These are phyloP conservation scores for Clamator glandarius DNA, from an alignment of 2,797 vertebrate genomes.

Conservation along the genomic window DNA sequence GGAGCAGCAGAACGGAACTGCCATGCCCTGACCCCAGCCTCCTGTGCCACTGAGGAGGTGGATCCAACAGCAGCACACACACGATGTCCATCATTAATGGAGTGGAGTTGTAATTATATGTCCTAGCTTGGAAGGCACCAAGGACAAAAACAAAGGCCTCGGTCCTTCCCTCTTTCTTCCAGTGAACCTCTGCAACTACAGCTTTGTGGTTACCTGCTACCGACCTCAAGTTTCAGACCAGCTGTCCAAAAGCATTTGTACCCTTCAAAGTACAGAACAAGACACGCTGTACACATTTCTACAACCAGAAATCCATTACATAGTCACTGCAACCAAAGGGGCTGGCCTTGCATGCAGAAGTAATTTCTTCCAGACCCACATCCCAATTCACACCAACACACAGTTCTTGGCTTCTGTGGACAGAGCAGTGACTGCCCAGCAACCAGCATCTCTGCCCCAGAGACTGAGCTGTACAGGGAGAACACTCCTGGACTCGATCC, in stretches of 20 bases:
- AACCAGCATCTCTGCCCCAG: not conserved
- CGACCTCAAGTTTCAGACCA: not conserved
- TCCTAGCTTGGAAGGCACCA: not conserved
- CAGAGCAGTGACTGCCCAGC: not conserved
- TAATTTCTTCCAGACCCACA: not conserved
- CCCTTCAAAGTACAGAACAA: too few relatives aligned
- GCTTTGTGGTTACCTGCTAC: not conserved
- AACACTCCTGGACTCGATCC: not conserved
- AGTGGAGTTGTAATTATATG: rapidly evolving
- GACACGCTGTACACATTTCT: not conserved
- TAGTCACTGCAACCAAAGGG: not conserved
- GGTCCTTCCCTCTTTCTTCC: not conserved
- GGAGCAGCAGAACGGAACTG: not conserved
- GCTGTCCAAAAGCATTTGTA: not conserved
- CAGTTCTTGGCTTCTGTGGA: not conserved
- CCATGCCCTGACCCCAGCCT: not conserved
- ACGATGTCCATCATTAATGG: not conserved
- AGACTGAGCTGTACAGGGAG: not conserved
- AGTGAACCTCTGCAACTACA: not conserved
- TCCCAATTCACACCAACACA: not conserved
- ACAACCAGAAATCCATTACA: not conserved
- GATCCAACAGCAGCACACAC: too few relatives aligned
- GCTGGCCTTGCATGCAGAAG: not conserved
- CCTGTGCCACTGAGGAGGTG: not conserved
- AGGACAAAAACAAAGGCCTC: not conserved